Evolutionary conservation across 1,140 invertebrate species (phyloP).

Genomic region (Portunus trituberculatus): DNA sequence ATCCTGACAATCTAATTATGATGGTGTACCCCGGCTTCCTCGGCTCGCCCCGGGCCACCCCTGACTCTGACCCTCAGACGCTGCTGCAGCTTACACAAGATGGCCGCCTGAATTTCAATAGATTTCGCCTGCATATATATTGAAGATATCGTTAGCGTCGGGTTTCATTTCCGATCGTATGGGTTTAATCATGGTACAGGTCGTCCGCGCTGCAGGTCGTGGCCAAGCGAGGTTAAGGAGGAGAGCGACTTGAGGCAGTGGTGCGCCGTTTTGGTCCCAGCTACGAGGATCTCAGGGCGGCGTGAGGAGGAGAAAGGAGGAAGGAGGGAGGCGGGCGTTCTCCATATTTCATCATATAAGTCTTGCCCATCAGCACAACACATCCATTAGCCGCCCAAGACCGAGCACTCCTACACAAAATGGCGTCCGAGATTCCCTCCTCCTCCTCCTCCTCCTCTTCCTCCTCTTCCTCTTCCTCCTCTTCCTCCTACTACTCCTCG

Average conservation of each 20-base stretch:
- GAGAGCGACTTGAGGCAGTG: not conserved
- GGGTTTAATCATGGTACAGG: conserved; percentile 71
- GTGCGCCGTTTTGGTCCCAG: not conserved
- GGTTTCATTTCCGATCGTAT: conserved; percentile 75
- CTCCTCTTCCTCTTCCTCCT: conserved; percentile 28
- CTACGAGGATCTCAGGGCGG: not conserved
- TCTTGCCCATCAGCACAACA: conserved; percentile 72
- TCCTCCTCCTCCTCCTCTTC: not conserved
- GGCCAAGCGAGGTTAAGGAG: not conserved
- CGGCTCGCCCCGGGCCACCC: conserved; percentile 21
- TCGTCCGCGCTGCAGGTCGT: conserved; percentile 3
- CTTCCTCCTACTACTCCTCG: not conserved
- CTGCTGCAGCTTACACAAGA: conserved; percentile 72
- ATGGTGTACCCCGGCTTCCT: conserved; percentile 67
- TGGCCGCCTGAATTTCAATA: conserved; percentile 75
- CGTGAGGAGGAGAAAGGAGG: not conserved
- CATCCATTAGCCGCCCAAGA: conserved; percentile 67
- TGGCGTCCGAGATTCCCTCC: conserved; percentile 67
- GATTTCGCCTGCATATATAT: conserved; percentile 75
- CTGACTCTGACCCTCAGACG: conserved; percentile 70
- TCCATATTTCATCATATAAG: conserved; percentile 74
- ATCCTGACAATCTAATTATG: conserved; percentile 76
- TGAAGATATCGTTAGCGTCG: conserved; percentile 74
- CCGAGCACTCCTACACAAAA: conserved; percentile 68
- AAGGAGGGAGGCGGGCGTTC: not conserved